phyloP scores from a whole-genome alignment of 2,888 invertebrate genomes.

The Nineta flava region DNA sequence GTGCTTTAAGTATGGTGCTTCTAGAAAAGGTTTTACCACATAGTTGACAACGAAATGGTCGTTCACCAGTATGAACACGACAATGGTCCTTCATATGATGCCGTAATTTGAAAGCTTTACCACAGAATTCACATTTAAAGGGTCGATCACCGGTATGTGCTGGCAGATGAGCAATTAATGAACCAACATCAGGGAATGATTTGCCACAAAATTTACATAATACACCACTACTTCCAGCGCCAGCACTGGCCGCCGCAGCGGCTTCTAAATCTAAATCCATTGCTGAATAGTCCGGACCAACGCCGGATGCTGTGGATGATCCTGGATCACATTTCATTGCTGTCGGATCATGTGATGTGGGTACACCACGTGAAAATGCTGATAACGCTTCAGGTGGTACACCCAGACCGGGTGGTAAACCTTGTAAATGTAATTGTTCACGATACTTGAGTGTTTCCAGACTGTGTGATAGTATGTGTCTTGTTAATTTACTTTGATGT shows the following conservation, averaged over 20 bases:
- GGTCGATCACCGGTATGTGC: constrained; percentile 83
- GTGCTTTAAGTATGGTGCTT: constrained; percentile 80
- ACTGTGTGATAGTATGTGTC: constrained; percentile 79
- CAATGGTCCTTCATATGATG: constrained; percentile 93
- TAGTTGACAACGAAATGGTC: constrained; percentile 75
- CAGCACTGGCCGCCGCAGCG: constrained; percentile 37
- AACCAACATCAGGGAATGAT: constrained; percentile 80
- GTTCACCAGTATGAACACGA: constrained; percentile 80
- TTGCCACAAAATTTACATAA: constrained; percentile 87
- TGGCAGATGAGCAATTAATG: constrained; percentile 73
- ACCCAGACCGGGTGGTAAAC: constrained; percentile 27
- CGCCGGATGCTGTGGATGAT: constrained; percentile 25
- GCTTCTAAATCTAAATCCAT: constrained; percentile 44
- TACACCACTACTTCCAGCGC: constrained; percentile 54
- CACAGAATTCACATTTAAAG: constrained; percentile 87
- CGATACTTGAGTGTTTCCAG: constrained; percentile 77
- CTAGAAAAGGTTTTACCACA: constrained; percentile 85
- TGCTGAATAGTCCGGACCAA: constrained; percentile 20
- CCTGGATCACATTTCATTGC: constrained; percentile 22
- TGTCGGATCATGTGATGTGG: constrained; percentile 21
- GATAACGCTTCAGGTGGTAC: constrained; percentile 23
- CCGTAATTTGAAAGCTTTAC: constrained; percentile 80
- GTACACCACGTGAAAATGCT: not conserved
- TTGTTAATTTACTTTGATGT: constrained; percentile 79
- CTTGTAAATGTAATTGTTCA: constrained; percentile 45